Conservation (phyloP, 2,113 vertebrate species). For the Muntiacus reevesi region DNA sequence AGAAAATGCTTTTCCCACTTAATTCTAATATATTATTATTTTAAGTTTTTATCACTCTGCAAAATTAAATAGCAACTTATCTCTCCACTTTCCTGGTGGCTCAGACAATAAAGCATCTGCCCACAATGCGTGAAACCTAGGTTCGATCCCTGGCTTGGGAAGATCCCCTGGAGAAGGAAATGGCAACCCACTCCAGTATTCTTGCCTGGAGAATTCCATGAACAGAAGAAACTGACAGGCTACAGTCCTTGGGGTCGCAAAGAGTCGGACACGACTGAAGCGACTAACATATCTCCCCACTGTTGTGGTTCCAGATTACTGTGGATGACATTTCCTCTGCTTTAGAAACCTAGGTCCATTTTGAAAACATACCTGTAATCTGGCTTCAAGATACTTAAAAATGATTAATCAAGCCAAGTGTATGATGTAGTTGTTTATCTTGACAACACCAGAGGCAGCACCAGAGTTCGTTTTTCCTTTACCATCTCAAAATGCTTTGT, state of each 20-base stretch:
- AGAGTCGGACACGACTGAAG: background rate
- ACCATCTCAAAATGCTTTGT: background rate
- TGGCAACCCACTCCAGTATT: background rate
- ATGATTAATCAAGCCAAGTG: background rate
- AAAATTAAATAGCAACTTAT: background rate
- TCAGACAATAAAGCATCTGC: background rate
- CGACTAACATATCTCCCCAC: background rate
- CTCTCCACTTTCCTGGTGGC: background rate
- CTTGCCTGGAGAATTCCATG: background rate
- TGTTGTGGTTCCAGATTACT: background rate
- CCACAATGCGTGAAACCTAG: rapidly evolving
- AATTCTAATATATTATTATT: background rate
- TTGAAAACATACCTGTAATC: background rate
- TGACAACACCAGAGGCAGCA: background rate
- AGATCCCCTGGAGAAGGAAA: background rate
- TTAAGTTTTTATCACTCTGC: background rate
- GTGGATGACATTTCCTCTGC: background rate
- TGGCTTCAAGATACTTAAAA: background rate
- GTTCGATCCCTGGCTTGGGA: background rate
- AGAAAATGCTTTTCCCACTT: background rate
- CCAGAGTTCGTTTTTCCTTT: background rate
- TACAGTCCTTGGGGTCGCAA: background rate
- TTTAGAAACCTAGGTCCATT: background rate
- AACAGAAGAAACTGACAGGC: background rate
- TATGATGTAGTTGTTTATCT: background rate